phyloP scores from a whole-genome alignment of 2,888 invertebrate genomes.

The Aphodius granarius region DNA sequence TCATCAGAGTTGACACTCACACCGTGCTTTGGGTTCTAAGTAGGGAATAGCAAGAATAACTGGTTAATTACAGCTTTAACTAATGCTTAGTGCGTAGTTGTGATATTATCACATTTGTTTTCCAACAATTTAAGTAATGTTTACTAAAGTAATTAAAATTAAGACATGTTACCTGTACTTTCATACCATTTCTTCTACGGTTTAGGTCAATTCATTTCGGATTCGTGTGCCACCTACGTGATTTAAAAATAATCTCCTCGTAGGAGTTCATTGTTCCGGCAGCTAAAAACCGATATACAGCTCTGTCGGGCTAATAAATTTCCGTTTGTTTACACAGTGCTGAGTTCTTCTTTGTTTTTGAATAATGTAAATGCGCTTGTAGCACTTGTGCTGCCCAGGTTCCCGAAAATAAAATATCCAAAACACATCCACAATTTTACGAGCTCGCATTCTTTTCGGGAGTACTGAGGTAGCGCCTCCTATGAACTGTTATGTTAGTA shows the following conservation, averaged over 20 bases:
- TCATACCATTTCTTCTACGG: too few relatives aligned
- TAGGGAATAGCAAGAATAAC: too few relatives aligned
- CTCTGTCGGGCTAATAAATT: slow-evolving; percentile 18
- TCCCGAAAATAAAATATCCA: slow-evolving; percentile 24
- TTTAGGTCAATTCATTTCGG: background rate
- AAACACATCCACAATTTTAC: slow-evolving; percentile 24
- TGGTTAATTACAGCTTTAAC: too few relatives aligned
- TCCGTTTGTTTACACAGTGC: slow-evolving; percentile 22
- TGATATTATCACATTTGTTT: too few relatives aligned
- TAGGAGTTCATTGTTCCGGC: slow-evolving; percentile 34
- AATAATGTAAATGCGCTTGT: slow-evolving; percentile 23
- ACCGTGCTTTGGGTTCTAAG: too few relatives aligned
- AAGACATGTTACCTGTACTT: too few relatives aligned
- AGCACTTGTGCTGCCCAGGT: slow-evolving; percentile 16
- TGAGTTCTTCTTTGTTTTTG: slow-evolving; percentile 23
- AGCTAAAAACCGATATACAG: slow-evolving; percentile 14
- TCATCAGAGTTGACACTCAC: too few relatives aligned
- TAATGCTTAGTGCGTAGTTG: too few relatives aligned
- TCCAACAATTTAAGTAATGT: too few relatives aligned
- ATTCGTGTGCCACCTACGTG: background rate
- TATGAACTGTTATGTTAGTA: background rate
- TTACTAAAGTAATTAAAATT: too few relatives aligned
- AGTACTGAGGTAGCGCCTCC: background rate
- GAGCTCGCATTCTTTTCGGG: slow-evolving; percentile 20
- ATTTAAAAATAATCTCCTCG: slow-evolving; percentile 12